Percentiles rank a stretch among this genome's conserved stretches.
phyloP scores from a whole-genome alignment of 2,113 vertebrate genomes.

The Brachirus orientalis region DNA sequence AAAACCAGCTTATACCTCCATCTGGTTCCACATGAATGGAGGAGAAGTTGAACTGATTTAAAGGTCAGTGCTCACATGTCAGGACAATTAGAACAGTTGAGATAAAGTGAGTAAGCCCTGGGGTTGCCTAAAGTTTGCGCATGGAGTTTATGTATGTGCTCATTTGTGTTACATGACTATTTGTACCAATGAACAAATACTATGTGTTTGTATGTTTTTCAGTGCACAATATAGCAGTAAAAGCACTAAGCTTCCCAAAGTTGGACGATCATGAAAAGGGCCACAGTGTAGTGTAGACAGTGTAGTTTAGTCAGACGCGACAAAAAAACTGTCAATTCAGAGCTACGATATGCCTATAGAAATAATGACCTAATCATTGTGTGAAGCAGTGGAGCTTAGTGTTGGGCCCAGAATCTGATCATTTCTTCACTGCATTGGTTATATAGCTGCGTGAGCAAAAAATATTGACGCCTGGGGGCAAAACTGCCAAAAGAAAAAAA shows the following conservation, averaged over 20 bases:
- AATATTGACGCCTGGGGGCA: slow-evolving; percentile 30
- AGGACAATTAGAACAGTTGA: slow-evolving; percentile 25
- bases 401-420: slow-evolving; percentile 26
- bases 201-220: slow-evolving; percentile 4
- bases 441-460: slow-evolving; percentile 35
- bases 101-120: slow-evolving; percentile 33
- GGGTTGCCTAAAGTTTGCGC: slow-evolving; percentile 19
- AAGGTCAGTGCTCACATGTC: slow-evolving; percentile 49
- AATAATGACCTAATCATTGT: slow-evolving; percentile 41
- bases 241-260: slow-evolving; percentile 13
- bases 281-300: not conserved
- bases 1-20: slow-evolving; percentile 10
- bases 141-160: slow-evolving; percentile 2
- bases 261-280: not conserved
- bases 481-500: slow-evolving; percentile 31
- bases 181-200: not conserved
- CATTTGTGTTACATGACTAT: slow-evolving; percentile 4
- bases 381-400: slow-evolving; percentile 45
- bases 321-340: slow-evolving; percentile 45
- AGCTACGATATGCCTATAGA: slow-evolving; percentile 33
- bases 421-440: slow-evolving; percentile 32
- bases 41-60: slow-evolving; percentile 42
- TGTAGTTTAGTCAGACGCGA: slow-evolving; percentile 24
- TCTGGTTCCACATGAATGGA: slow-evolving; percentile 21
- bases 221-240: slow-evolving; percentile 12